phyloP scores from a whole-genome alignment of 2,113 vertebrate species.

The Pionites leucogaster region DNA sequence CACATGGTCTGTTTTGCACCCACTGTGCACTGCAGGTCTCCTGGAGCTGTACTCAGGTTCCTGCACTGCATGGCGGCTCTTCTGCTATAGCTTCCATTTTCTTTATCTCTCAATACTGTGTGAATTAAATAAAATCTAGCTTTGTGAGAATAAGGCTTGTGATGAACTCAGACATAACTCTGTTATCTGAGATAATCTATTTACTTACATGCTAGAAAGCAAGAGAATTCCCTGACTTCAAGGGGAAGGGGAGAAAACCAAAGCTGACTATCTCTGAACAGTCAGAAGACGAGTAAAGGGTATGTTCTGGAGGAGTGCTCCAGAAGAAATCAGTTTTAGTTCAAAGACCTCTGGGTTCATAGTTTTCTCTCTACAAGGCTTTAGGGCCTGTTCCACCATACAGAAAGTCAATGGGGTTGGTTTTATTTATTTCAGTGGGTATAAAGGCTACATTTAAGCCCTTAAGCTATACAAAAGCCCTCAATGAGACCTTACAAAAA shows the following conservation, averaged over 20 bases:
- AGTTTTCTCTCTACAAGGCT: neutral
- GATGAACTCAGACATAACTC: neutral
- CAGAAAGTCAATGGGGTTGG: neutral
- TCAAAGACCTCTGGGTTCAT: neutral
- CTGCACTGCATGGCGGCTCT: neutral
- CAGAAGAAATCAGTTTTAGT: neutral
- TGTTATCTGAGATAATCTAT: neutral
- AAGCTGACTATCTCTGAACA: neutral
- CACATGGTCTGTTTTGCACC: neutral
- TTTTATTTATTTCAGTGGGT: neutral
- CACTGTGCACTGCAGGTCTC: neutral
- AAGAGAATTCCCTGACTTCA: neutral
- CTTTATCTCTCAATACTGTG: neutral
- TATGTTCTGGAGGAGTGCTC: neutral
- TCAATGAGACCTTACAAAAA: neutral
- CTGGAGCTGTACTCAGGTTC: neutral
- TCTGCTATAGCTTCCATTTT: neutral
- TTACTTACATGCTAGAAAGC: neutral
- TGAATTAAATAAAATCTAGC: fast-evolving
- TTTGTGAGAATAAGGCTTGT: neutral
- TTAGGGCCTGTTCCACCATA: neutral
- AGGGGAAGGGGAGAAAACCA: neutral
- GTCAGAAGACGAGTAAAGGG: neutral
- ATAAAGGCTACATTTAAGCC: neutral
- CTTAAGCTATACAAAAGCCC: neutral